These are phyloP conservation scores for Tenthredo distinguenda DNA, from an alignment of 2,888 invertebrate species.

Conservation along the genomic window DNA sequence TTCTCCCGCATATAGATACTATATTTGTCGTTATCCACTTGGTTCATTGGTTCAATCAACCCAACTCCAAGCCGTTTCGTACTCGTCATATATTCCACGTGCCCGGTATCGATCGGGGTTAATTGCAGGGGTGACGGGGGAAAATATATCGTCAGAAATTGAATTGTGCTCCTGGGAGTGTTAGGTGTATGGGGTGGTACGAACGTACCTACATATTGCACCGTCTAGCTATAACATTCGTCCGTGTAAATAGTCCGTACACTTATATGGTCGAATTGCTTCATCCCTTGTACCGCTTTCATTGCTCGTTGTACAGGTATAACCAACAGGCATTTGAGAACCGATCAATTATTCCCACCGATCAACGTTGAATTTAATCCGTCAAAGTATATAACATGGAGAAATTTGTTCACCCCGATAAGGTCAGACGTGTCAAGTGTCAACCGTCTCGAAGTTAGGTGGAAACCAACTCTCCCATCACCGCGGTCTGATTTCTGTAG, in stretches of 20 bases:
- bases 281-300: neutral
- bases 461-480: neutral
- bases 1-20: slow-evolving; percentile 40
- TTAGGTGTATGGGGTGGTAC: slow-evolving; percentile 1
- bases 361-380: neutral
- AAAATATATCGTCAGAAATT: slow-evolving; percentile 47
- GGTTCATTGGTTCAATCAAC: slow-evolving; percentile 48
- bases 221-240: neutral
- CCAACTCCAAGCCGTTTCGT: slow-evolving; percentile 27
- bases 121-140: slow-evolving; percentile 12
- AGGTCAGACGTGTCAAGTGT: slow-evolving; percentile 21
- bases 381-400: slow-evolving; percentile 3
- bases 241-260: slow-evolving; percentile 13
- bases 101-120: slow-evolving; percentile 33
- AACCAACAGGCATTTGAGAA: neutral
- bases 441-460: neutral
- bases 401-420: neutral
- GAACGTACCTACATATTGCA: slow-evolving; percentile 25
- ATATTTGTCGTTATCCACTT: slow-evolving; percentile 46
- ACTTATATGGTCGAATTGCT: neutral
- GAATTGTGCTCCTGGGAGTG: slow-evolving; percentile 42
- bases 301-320: neutral
- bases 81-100: slow-evolving; percentile 42
- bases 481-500: neutral
- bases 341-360: slow-evolving; percentile 9